Conservation (phyloP, 2,113 vertebrate genomes). For the Sarotherodon lohbergeri region DNA sequence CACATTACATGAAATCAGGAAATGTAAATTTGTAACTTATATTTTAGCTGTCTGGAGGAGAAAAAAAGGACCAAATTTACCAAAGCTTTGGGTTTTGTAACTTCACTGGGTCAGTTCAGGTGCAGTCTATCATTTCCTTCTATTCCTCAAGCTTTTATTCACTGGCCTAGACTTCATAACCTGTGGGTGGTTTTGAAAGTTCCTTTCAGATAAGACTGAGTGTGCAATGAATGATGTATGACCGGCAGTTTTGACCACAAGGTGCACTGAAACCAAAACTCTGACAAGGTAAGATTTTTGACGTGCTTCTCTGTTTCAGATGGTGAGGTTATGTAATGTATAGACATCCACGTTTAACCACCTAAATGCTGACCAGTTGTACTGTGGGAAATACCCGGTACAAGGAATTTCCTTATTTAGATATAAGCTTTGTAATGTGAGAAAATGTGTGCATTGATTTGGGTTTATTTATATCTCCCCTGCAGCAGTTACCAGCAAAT, state of each 20-base stretch:
- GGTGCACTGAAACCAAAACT: not conserved
- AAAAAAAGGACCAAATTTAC: not conserved
- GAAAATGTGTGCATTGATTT: not conserved
- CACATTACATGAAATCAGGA: not conserved
- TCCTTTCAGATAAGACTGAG: not conserved
- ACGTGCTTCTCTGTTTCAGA: not conserved
- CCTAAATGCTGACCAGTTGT: not conserved
- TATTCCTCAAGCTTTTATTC: not conserved
- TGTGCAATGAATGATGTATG: constrained; percentile 10
- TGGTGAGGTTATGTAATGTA: not conserved
- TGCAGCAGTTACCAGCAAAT: not conserved
- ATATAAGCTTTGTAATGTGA: not conserved
- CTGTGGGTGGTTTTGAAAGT: constrained; percentile 8
- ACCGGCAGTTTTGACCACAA: not conserved
- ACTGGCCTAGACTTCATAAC: not conserved
- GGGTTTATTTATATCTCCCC: constrained; percentile 2
- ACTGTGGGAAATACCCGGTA: not conserved
- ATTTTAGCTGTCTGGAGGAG: accelerated
- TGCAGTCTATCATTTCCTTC: not conserved
- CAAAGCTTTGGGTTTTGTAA: not conserved
- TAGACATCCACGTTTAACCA: not conserved
- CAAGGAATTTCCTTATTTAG: not conserved
- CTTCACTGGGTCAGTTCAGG: not conserved
- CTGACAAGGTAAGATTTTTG: not conserved
- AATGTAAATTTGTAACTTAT: not conserved